Evolutionary conservation across 2,797 vertebrate genomes (phyloP).

Genomic region (Pitangus sulphuratus): DNA sequence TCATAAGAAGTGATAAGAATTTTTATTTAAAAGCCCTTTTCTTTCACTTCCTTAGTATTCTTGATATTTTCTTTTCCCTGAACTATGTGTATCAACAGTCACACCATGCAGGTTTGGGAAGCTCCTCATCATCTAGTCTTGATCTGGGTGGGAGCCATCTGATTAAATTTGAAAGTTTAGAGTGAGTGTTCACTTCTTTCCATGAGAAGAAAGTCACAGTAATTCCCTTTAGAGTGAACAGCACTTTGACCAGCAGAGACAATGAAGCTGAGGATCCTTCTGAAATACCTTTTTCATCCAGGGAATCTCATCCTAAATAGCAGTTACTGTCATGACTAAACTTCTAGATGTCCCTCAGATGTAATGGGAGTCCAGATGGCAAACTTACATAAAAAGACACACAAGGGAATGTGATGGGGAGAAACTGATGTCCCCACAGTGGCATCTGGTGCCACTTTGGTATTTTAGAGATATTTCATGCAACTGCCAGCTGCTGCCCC

Average conservation of each 20-base stretch:
- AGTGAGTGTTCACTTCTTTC: not conserved
- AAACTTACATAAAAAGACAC: not conserved
- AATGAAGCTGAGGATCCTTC: not conserved
- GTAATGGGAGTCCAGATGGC: not conserved
- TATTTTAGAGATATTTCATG: not conserved
- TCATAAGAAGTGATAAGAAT: not conserved
- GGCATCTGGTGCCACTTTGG: not conserved
- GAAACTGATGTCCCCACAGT: not conserved
- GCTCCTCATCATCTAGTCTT: not conserved
- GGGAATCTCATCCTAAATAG: not conserved
- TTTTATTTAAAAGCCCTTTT: fast-evolving
- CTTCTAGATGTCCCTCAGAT: not conserved
- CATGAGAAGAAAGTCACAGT: not conserved
- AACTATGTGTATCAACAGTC: not conserved
- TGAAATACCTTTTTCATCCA: not conserved
- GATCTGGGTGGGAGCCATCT: not conserved
- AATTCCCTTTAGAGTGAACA: not conserved
- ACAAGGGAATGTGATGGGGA: not conserved
- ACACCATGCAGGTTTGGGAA: not conserved
- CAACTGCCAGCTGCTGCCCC: not conserved
- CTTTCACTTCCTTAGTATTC: not conserved
- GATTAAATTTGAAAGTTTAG: not conserved
- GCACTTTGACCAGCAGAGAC: not conserved
- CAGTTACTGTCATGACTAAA: not conserved
- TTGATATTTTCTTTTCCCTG: not conserved